A percentile compares a stretch with the other conserved stretches of the same genome.
phyloP scores from a whole-genome alignment of 2,797 vertebrate species.

The Pseudomugil gertrudae region DNA sequence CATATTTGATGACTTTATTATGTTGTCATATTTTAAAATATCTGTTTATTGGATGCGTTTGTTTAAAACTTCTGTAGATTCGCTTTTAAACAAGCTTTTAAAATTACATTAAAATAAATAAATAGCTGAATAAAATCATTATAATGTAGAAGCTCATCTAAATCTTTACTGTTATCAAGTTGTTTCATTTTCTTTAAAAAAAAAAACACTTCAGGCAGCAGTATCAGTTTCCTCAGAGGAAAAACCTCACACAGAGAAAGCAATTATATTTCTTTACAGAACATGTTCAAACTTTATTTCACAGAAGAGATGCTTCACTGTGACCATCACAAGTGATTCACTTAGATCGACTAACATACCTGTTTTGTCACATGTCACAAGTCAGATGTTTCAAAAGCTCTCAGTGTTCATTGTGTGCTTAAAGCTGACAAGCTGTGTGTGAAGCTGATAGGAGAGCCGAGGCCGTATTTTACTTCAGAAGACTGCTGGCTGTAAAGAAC shows the following conservation, averaged over 20 bases:
- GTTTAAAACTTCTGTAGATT: background rate
- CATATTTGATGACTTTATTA: no score
- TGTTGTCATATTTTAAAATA: background rate
- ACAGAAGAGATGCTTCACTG: background rate
- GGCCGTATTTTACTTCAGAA: conserved; percentile 51
- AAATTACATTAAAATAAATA: background rate
- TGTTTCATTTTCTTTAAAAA: background rate
- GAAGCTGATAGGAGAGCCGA: conserved; percentile 27
- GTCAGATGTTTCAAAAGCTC: conserved; percentile 17
- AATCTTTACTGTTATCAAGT: background rate
- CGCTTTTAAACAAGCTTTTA: background rate
- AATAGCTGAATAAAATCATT: background rate
- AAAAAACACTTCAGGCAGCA: background rate
- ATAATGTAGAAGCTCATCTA: background rate
- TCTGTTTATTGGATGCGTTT: background rate
- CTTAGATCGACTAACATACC: conserved; percentile 1
- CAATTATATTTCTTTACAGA: background rate
- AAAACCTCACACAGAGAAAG: background rate
- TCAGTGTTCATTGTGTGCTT: conserved; percentile 16
- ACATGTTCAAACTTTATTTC: background rate
- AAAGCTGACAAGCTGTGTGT: conserved; percentile 41
- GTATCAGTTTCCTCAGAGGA: no score
- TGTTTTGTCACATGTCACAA: conserved; percentile 17
- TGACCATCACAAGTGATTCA: background rate
- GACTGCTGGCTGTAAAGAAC: conserved; percentile 48